Evolutionary conservation across 2,888 invertebrate genomes (phyloP).

Genomic region (Dexiosoma caninum): DNA sequence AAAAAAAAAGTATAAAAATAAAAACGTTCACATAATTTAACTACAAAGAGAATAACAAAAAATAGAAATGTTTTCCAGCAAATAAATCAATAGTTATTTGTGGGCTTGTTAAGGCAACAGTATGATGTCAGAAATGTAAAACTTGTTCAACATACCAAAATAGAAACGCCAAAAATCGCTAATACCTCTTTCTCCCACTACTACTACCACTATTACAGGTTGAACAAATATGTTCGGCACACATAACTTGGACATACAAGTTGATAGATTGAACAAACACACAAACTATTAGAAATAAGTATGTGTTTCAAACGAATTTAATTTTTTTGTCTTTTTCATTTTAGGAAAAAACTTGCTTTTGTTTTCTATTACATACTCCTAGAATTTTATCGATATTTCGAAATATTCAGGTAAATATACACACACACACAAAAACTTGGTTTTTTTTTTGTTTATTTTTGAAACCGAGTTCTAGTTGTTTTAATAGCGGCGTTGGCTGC

Average conservation of each 20-base stretch:
- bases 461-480: constrained; percentile 11
- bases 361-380: neutral
- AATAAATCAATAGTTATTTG: constrained; percentile 54
- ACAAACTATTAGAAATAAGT: neutral
- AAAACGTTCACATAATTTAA: neutral
- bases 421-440: neutral
- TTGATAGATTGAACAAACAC: no score
- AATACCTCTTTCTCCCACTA: neutral
- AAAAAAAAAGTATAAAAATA: no score
- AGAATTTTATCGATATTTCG: constrained; percentile 17
- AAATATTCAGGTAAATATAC: constrained; percentile 18
- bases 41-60: neutral
- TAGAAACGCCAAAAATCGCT: neutral
- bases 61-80: neutral
- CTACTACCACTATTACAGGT: neutral
- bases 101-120: constrained; percentile 42
- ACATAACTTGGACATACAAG: neutral
- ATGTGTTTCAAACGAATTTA: neutral
- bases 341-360: neutral
- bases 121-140: neutral
- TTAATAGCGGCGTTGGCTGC: neutral
- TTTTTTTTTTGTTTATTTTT: neutral
- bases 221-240: neutral
- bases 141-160: neutral
- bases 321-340: constrained; percentile 1